Evolutionary conservation across 2,888 invertebrate species (phyloP).

Genomic region (Gibbula magus): DNA sequence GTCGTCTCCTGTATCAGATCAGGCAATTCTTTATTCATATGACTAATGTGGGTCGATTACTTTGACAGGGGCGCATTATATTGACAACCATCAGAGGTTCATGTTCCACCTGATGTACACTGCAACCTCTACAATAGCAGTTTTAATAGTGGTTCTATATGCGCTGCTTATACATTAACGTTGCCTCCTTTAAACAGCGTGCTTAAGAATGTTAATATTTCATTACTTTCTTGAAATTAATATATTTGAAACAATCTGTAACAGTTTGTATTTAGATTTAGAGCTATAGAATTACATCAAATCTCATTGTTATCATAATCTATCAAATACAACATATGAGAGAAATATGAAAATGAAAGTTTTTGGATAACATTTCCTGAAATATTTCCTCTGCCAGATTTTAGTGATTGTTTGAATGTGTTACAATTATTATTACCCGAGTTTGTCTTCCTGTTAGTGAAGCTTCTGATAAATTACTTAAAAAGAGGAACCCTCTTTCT

Average conservation of each 20-base stretch:
- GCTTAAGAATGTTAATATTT: conserved; percentile 9
- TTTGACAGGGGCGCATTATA: not conserved
- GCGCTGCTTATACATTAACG: not conserved
- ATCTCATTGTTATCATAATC: not conserved
- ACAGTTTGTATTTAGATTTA: conserved; percentile 5
- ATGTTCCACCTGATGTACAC: not conserved
- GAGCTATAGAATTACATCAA: not conserved
- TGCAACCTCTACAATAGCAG: not conserved
- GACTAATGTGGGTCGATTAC: not conserved
- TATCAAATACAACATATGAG: not conserved
- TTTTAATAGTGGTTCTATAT: not conserved
- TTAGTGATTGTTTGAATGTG: too few species aligned
- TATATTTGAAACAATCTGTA: not conserved
- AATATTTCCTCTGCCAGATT: too few species aligned
- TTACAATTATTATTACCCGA: too few species aligned
- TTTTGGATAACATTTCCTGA: too few species aligned
- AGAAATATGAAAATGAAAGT: too few species aligned
- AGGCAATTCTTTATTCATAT: not conserved
- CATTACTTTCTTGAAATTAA: not conserved
- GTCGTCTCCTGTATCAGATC: not conserved
- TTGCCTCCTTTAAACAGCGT: not conserved
- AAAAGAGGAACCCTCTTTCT: too few species aligned
- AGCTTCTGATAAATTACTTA: too few species aligned
- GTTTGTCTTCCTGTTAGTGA: too few species aligned
- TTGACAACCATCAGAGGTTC: conserved; percentile 4